Base-by-base conservation (phyloP, 2,888 invertebrate genomes). In the Autographa pulchrina region DNA sequence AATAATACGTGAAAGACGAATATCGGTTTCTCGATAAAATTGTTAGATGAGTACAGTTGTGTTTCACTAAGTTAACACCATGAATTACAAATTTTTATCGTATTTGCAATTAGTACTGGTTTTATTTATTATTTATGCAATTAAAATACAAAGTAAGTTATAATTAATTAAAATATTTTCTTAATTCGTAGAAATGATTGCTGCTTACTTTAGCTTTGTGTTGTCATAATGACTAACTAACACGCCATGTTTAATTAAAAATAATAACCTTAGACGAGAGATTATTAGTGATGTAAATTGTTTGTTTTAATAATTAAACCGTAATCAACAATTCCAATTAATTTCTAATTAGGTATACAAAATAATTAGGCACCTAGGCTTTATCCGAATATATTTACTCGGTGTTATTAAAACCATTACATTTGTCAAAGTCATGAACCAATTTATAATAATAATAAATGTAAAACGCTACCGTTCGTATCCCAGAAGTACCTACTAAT, bases 111-210 rank as follows among this genome's bases (percentile, higher is more conserved):
- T 72, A 52, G 54, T 74, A 16, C 25, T 75, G n/a, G 56, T 59
- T 43, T 64, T 82, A n/a, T 67, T 76, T 62, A 16, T 70, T 18
- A 76, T 84, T 56, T 78, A 60, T 62, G 64, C 68, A 59, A 35
- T 78, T 4, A 64, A 64, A 56, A 43, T 60, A 52, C 66, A 71
- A 31, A 71, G 77, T 78, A 65, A 78, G 71, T 78, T 62, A 18
- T 14, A 14, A 25, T 3, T 48, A 54, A 58, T 7, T 18, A 9
- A 56, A 11, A 4, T n/a, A 20, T 54, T 54, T 54, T 43, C 43
- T 16, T 43, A 35, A 2, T 35, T 35, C 7, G 5, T 5, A 35
- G 2, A 35, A 35, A 0, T 35, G 35, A 38, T 38, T 38, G 38
- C 38, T 48, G n/a, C 48, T 41, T 41, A 13, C 11, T 43, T 16